Base-by-base conservation (phyloP, 2,113 vertebrate genomes). In the Epinephelus cyanopodus region DNA sequence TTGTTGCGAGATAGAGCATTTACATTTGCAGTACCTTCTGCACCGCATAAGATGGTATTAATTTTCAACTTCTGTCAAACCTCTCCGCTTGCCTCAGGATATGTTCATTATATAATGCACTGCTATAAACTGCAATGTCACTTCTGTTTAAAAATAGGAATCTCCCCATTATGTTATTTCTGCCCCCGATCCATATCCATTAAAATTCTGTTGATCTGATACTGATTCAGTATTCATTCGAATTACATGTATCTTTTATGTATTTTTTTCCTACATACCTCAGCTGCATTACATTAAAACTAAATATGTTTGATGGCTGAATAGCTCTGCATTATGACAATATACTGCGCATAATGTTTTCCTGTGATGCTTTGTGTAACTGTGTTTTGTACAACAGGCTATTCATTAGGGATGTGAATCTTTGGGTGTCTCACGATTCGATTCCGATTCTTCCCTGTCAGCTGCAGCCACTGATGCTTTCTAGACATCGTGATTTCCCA, bases 51-150 rank as follows among this genome's bases (percentile, higher is more conserved):
- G 42, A 73, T 57, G 45, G 63, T 74, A 81, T 78, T 79, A 12
- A 83, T 85, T 72, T 81, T 64, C 37, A 57, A 69, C 58, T 77
- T 81, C 74, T 75, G 63, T 88, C 77, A 69, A 70, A 85, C 70
- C 48, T 29, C 50, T 53, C 52, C 33, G 18, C 73, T 82, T 6
- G 52, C 87, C 79, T 84, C 17, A 53, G 69, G 77, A 63, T 64
- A 45, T 25, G 60, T 74, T 79, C 37, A 74, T 78, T 81, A 81
- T 67, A 79, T 75, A 71, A 77, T 64, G 52, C 62, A 53, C 37
- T 53, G 76, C 19, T 80, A 23, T 70, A 69, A 68, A 82, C 53
- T 33, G 45, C 57, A 82, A 65, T 65, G 74, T 76, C 75, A 81
- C 63, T 53, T 81, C 58, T 71, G 50, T 42, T 60, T 57, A 71